These are phyloP conservation scores for Heliocidaris erythrogramma DNA, from an alignment of 35 echinoderm and acorn worm genomes.

Conservation along the genomic window DNA sequence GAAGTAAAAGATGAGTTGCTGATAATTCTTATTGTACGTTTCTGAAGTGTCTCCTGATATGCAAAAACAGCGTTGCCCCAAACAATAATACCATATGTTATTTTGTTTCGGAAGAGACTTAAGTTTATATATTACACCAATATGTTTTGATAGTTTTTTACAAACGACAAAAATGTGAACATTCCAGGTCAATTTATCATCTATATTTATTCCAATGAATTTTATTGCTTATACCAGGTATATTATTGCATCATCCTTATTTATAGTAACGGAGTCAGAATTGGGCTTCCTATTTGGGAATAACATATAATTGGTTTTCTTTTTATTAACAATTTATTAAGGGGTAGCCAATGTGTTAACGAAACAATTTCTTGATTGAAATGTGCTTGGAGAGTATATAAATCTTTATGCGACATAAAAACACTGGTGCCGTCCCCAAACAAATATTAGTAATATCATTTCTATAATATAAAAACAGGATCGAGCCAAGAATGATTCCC, in stretches of 20 bases:
- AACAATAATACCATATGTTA: neutral
- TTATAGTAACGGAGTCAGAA: neutral
- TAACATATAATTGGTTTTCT: neutral
- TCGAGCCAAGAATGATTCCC: neutral
- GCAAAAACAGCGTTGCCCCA: neutral
- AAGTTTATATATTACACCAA: neutral
- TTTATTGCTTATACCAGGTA: neutral
- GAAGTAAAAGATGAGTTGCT: neutral
- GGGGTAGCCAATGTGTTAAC: neutral
- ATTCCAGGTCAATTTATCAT: neutral
- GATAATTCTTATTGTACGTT: neutral
- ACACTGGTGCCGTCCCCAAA: neutral
- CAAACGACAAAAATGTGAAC: neutral
- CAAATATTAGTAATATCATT: neutral
- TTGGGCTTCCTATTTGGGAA: neutral
- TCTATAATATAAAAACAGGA: neutral
- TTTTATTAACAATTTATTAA: neutral
- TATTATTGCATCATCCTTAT: neutral
- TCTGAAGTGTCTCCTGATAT: neutral
- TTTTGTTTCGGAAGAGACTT: neutral
- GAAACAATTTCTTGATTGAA: neutral
- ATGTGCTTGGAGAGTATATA: neutral
- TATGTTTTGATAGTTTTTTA: neutral
- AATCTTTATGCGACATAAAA: neutral
- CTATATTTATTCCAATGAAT: neutral